Percentiles rank a stretch among this genome's conserved stretches.
These are phyloP conservation scores for Cordylochernes scorpioides DNA, from an alignment of 2,888 invertebrate genomes.

Conservation along the genomic window DNA sequence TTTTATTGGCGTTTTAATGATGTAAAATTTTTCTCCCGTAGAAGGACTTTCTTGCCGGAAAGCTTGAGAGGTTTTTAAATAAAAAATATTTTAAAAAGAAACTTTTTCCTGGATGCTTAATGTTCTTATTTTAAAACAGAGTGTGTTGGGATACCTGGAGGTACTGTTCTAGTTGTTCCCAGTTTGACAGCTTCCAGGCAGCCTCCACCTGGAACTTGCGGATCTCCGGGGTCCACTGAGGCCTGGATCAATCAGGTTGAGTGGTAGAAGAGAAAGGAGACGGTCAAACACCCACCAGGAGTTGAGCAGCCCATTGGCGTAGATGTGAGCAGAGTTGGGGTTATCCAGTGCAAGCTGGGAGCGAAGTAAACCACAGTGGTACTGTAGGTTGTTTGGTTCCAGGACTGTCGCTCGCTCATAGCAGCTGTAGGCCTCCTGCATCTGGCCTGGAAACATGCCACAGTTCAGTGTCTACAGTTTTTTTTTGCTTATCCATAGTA, in stretches of 20 bases:
- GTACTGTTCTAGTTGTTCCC: constrained; percentile 41
- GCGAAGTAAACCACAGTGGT: constrained; percentile 44
- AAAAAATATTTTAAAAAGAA: too few relatives aligned
- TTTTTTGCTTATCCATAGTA: too few relatives aligned
- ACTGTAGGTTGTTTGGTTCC: constrained; percentile 19
- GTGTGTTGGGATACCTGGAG: not conserved
- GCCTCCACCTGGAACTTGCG: constrained; percentile 47
- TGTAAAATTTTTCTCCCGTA: too few relatives aligned
- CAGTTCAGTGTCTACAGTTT: too few relatives aligned
- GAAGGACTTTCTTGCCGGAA: too few relatives aligned
- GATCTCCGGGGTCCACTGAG: constrained; percentile 20
- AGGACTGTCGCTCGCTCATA: constrained; percentile 52
- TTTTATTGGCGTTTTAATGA: too few relatives aligned
- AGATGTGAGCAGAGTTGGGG: constrained; percentile 19
- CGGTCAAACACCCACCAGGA: too few relatives aligned
- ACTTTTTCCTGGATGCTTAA: too few relatives aligned
- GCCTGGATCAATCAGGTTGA: too few relatives aligned
- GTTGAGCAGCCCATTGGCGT: constrained; percentile 10
- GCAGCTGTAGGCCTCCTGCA: constrained; percentile 51
- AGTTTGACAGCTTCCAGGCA: constrained; percentile 58
- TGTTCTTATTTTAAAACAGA: too few relatives aligned
- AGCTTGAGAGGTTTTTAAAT: too few relatives aligned
- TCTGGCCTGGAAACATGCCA: constrained; percentile 30
- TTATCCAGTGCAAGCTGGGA: constrained; percentile 65
- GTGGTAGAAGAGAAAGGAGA: too few relatives aligned